Base-by-base conservation (phyloP, 2,888 invertebrate genomes). In the Hymenopus coronatus region DNA sequence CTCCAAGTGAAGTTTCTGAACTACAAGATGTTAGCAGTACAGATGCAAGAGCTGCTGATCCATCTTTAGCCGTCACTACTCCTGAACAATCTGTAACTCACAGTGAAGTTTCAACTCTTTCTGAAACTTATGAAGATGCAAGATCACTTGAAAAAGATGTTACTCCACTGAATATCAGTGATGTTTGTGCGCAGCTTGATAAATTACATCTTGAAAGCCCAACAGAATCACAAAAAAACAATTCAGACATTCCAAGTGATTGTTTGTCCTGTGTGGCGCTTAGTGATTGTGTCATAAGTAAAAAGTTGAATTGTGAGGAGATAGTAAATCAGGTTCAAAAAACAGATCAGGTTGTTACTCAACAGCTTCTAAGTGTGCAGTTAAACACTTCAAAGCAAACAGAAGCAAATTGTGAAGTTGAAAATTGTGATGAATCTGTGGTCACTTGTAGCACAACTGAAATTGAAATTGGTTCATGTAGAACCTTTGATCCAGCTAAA, bases 101-200 rank as follows among this genome's bases (percentile, higher is more conserved):
- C 12, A 87, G 87, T 82, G 87, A 87, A 6, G 8, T 33, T 1
- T 82, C 87, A 30, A 7, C 87, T n/a, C 20, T 82, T 7, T 87
- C 87, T 33, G 87, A 87, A 82, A 82, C n/a, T 33, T 87, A 87
- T 40, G 82, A 87, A 82, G 87, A 87, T 87, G 87, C 54, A 9
- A 81, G 81, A 46, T 46, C 81, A 25, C 20, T 12, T 7, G 82
- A 15, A 7, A n/a, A 33, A n/a, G 87, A 82, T n/a, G 15, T 84
- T 70, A 28, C 33, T 33, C 4, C 33, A n/a, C 33, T 82, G 30
- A 82, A 82, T 82, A 87, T 87, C 15, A 87, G 87, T 82, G 87
- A 40, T 82, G 30, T 87, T 25, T 87, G 87, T 87, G 81, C 33
- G 33, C 82, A 30, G 15, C 25, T 87, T 8, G n/a, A 28, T 87